Percentiles rank a stretch among this genome's conserved stretches.
Evolutionary conservation across 2,113 vertebrate genomes (phyloP).

Genomic region (Pavo muticus): DNA sequence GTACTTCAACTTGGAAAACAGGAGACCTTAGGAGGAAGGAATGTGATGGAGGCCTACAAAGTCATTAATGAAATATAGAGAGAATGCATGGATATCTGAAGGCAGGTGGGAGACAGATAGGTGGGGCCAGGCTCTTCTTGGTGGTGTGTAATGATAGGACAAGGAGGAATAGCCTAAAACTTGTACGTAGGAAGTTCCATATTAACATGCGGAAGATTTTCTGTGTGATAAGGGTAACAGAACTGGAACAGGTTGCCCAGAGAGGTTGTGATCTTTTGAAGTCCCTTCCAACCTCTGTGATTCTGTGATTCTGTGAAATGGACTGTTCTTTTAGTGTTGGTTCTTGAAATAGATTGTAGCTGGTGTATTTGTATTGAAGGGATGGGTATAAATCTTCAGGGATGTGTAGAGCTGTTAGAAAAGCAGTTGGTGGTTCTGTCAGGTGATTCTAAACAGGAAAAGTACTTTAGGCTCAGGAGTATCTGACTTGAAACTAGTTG

Average conservation of each 20-base stretch:
- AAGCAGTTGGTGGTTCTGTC: not conserved
- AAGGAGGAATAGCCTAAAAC: too few relatives aligned
- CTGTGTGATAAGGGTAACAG: too few relatives aligned
- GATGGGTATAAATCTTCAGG: not conserved
- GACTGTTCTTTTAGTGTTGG: not conserved
- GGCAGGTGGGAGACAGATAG: too few relatives aligned
- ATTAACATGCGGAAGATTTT: too few relatives aligned
- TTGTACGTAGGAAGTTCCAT: too few relatives aligned
- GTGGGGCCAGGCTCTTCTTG: too few relatives aligned
- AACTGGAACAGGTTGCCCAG: too few relatives aligned
- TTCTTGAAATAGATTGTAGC: not conserved
- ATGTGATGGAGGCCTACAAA: not conserved
- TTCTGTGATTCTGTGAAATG: too few relatives aligned
- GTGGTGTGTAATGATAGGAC: too few relatives aligned
- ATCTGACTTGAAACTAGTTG: not conserved
- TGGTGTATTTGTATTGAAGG: not conserved
- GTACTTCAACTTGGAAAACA: not conserved
- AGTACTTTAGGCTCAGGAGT: not conserved
- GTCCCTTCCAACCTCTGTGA: too few relatives aligned
- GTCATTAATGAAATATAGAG: not conserved
- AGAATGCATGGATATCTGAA: too few relatives aligned
- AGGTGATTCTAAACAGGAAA: not conserved
- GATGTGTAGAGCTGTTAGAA: not conserved
- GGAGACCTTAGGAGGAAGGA: not conserved
- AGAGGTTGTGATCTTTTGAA: too few relatives aligned